Percentiles rank a stretch among this genome's conserved stretches.
Conservation (phyloP, 2,888 invertebrate species). For the Caenorhabditis uteleia region DNA sequence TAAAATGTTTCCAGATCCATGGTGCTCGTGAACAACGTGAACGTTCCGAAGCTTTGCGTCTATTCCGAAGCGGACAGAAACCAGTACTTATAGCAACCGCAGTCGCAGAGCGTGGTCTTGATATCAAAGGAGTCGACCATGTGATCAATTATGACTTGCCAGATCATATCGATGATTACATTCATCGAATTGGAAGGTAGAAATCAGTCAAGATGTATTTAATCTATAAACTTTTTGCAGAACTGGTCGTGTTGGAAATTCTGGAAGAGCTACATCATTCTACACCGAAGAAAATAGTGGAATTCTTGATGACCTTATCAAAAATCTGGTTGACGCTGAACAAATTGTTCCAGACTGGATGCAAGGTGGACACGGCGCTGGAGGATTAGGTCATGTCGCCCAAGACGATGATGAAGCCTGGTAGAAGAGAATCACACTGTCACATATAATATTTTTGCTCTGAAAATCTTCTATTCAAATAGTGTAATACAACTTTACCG, state of each 20-base stretch:
- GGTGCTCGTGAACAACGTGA: constrained; percentile 74
- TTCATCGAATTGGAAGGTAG: constrained; percentile 73
- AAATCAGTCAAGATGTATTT: neutral
- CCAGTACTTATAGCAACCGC: constrained; percentile 84
- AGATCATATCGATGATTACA: constrained; percentile 72
- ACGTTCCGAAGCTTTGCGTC: constrained; percentile 78
- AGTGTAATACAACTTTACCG: too few relatives aligned
- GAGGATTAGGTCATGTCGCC: too few relatives aligned
- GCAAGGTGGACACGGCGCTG: too few relatives aligned
- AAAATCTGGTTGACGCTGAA: constrained; percentile 26
- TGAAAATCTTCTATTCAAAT: too few relatives aligned
- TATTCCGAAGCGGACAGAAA: constrained; percentile 75
- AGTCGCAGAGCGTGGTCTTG: constrained; percentile 84
- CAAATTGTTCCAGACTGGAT: constrained; percentile 32
- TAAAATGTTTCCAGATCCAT: constrained; percentile 74
- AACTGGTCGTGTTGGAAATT: constrained; percentile 73
- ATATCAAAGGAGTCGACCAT: constrained; percentile 71
- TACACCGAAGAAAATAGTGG: constrained; percentile 76
- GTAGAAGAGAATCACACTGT: too few relatives aligned
- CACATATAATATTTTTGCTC: too few relatives aligned
- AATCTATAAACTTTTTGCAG: constrained; percentile 11
- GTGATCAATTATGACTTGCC: constrained; percentile 73
- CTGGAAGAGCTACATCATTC: constrained; percentile 74
- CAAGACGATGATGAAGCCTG: too few relatives aligned
- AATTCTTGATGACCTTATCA: constrained; percentile 71